Conservation (phyloP, 2,888 invertebrate species). For the Cephus nigrinus region DNA sequence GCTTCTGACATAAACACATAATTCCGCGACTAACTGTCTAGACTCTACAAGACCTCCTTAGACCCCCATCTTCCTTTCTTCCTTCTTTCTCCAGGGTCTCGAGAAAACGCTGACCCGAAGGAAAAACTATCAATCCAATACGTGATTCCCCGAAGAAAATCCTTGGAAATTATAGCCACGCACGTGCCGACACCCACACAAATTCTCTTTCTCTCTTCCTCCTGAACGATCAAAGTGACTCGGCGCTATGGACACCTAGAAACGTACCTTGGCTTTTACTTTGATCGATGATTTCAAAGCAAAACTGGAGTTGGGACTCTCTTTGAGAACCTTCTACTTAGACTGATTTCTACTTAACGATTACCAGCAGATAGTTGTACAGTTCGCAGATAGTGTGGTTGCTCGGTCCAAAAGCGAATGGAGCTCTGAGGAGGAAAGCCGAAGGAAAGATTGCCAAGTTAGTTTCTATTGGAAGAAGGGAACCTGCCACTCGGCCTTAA, state of each 20-base stretch:
- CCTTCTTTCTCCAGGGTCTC: background rate
- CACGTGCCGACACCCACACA: background rate
- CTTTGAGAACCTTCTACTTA: too few species aligned
- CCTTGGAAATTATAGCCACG: background rate
- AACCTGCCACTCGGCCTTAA: background rate
- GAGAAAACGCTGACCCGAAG: background rate
- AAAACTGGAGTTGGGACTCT: too few species aligned
- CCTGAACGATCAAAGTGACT: background rate
- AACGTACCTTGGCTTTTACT: too few species aligned
- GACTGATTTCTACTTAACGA: too few species aligned
- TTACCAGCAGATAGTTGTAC: too few species aligned
- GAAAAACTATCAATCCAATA: background rate
- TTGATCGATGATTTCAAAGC: too few species aligned
- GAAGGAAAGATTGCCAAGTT: conserved; percentile 9
- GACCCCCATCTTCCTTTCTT: background rate
- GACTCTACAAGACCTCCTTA: background rate
- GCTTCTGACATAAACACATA: too few species aligned
- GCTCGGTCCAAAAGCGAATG: too few species aligned
- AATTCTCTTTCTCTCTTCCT: background rate
- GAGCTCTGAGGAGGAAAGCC: background rate
- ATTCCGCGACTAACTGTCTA: too few species aligned
- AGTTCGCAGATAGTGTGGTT: too few species aligned
- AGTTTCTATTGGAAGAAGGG: conserved; percentile 13
- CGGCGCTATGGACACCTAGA: too few species aligned
- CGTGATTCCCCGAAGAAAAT: background rate